phyloP scores from a whole-genome alignment of 2,797 vertebrate genomes.

The Pseudochirops cupreus region DNA sequence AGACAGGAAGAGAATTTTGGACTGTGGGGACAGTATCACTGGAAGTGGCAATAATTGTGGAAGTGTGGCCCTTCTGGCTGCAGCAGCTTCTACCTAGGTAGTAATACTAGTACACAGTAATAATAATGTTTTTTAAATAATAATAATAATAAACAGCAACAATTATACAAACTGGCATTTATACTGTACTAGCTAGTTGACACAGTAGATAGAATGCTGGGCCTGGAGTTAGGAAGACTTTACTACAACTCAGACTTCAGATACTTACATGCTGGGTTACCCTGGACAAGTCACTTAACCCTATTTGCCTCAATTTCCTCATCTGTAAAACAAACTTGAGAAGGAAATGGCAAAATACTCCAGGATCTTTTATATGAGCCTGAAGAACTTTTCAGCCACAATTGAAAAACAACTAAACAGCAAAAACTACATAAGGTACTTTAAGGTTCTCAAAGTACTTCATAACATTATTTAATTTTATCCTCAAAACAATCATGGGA shows the following conservation, averaged over 20 bases:
- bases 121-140: too few relatives aligned
- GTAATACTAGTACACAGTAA: background rate
- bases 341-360: background rate
- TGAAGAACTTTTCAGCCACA: background rate
- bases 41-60: background rate
- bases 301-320: background rate
- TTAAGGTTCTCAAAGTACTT: background rate
- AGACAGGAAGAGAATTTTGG: background rate
- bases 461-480: background rate
- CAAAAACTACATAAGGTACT: background rate
- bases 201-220: too few relatives aligned
- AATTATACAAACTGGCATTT: background rate
- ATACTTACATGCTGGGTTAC: accelerated
- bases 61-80: background rate
- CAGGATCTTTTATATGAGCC: background rate
- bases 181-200: too few relatives aligned
- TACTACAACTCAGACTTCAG: background rate
- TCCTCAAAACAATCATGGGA: background rate
- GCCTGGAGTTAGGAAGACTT: background rate
- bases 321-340: background rate
- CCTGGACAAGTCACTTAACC: background rate
- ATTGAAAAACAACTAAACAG: background rate
- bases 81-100: background rate
- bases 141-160: background rate
- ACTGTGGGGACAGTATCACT: background rate